Evolutionary conservation across 2,113 vertebrate genomes (phyloP).

Genomic region (Muntiacus muntjak): DNA sequence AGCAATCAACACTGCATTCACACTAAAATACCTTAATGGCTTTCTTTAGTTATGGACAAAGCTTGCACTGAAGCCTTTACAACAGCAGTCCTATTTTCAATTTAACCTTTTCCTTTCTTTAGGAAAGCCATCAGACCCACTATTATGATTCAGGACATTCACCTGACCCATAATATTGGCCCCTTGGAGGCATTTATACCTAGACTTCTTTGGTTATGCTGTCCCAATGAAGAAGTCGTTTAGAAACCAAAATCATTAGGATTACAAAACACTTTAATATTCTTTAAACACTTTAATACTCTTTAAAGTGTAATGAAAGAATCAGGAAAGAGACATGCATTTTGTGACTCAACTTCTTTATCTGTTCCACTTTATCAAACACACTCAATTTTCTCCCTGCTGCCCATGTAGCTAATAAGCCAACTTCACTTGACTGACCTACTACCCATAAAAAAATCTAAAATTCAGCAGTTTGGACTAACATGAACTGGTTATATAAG

Average conservation of each 20-base stretch:
- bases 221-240: neutral
- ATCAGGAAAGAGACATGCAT: neutral
- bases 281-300: neutral
- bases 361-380: neutral
- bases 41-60: neutral
- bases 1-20: neutral
- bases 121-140: neutral
- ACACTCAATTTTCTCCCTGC: neutral
- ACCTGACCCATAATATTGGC: neutral
- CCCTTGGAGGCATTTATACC: neutral
- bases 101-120: neutral
- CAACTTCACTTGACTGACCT: slow-evolving; percentile 10
- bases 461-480: slow-evolving; percentile 49
- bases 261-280: neutral
- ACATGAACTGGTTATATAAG: slow-evolving; percentile 11
- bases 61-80: neutral
- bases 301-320: slow-evolving; percentile 1
- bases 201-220: neutral
- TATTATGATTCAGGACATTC: neutral
- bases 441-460: slow-evolving; percentile 34
- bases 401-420: neutral
- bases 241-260: slow-evolving; percentile 2
- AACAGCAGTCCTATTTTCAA: neutral
- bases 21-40: neutral
- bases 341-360: neutral